A percentile compares a stretch with the other conserved stretches of the same genome.
phyloP scores from a whole-genome alignment of 1,140 invertebrate genomes.

The Heliconius hewitsoni region DNA sequence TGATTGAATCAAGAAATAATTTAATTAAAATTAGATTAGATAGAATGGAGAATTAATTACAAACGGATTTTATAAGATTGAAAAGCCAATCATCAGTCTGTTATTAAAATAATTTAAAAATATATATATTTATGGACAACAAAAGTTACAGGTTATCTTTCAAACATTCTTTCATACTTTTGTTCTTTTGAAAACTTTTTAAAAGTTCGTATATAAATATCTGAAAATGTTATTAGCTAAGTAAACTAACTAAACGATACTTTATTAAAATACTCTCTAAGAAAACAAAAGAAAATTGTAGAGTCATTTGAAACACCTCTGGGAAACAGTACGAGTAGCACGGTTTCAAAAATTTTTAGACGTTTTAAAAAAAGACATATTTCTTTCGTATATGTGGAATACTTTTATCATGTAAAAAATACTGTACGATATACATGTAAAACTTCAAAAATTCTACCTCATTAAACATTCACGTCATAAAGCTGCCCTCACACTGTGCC shows the following conservation, averaged over 20 bases:
- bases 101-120: neutral
- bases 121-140: neutral
- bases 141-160: neutral
- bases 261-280: too few relatives aligned
- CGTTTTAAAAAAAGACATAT: too few relatives aligned
- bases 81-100: neutral
- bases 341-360: too few relatives aligned
- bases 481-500: slow-evolving; percentile 35
- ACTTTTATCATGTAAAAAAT: too few relatives aligned
- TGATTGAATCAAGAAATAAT: slow-evolving; percentile 21
- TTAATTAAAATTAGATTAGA: slow-evolving; percentile 24
- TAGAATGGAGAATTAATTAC: neutral
- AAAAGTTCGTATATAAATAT: too few relatives aligned
- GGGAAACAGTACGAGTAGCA: too few relatives aligned
- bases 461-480: slow-evolving; percentile 34
- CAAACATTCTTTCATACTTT: neutral
- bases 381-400: too few relatives aligned
- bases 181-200: neutral
- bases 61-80: neutral
- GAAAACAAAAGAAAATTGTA: too few relatives aligned
- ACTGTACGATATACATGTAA: neutral
- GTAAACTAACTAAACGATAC: neutral
- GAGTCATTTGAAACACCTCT: too few relatives aligned
- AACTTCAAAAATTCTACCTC: neutral
- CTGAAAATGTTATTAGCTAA: neutral